Percentiles rank a stretch among this genome's conserved stretches.
Conservation (phyloP, 2,797 vertebrate species). For the Cyprinodon diabolis region DNA sequence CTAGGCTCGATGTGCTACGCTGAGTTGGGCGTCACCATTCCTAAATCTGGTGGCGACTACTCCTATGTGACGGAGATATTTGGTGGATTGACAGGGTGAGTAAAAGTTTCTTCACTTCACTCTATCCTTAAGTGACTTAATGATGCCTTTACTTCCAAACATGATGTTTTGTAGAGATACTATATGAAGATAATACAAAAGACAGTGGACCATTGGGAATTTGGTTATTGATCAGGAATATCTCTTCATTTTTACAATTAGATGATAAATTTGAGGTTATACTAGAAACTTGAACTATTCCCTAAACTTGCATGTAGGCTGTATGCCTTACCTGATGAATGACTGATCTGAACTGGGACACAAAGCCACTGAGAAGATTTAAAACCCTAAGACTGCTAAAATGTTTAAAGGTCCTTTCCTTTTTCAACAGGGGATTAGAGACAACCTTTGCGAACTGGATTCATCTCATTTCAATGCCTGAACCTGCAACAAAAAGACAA, state of each 20-base stretch:
- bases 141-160: no score
- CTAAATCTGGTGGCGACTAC: slow-evolving; percentile 97
- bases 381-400: neutral
- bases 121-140: neutral
- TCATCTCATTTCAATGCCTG: neutral
- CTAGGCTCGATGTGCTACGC: slow-evolving; percentile 95
- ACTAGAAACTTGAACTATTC: neutral
- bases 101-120: neutral
- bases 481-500: neutral
- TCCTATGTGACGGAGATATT: slow-evolving; percentile 97
- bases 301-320: neutral
- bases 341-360: neutral
- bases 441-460: neutral
- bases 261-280: neutral
- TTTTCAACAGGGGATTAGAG: neutral
- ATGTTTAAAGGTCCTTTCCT: neutral
- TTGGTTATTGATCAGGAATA: neutral
- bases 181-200: neutral
- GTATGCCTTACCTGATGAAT: neutral
- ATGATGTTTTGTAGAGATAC: no score
- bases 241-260: neutral
- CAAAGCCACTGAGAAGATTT: neutral
- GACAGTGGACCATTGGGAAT: neutral
- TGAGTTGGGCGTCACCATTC: slow-evolving; percentile 95
- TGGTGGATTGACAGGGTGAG: slow-evolving; percentile 94